Evolutionary conservation across 2,797 vertebrate species (phyloP).

Genomic region (Coilia nasus): DNA sequence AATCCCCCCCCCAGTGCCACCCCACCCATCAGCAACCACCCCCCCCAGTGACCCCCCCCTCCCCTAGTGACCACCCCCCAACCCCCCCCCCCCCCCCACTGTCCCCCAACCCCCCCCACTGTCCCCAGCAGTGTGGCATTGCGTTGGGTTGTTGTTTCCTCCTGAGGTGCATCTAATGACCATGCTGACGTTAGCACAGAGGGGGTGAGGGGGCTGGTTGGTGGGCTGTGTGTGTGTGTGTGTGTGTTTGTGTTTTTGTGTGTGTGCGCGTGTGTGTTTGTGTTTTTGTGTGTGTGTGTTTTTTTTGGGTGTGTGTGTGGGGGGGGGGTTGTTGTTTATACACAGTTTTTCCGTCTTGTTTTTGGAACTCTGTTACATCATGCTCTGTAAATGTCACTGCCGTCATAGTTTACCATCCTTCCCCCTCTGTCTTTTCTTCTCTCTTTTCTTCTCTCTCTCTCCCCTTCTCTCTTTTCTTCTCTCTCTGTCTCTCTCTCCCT

Average conservation of each 20-base stretch:
- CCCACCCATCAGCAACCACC: too few species aligned
- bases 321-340: too few species aligned
- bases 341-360: not conserved
- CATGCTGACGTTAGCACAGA: not conserved
- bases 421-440: not conserved
- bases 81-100: not conserved
- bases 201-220: not conserved
- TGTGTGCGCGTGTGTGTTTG: too few species aligned
- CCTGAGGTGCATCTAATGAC: not conserved
- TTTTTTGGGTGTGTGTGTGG: too few species aligned
- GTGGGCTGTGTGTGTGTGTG: not conserved
- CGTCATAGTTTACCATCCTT: not conserved
- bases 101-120: too few species aligned
- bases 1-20: too few species aligned
- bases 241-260: too few species aligned
- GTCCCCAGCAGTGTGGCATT: too few species aligned
- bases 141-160: not conserved
- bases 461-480: not conserved
- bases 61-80: not conserved
- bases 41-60: too few species aligned
- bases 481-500: not conserved
- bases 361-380: not conserved
- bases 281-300: too few species aligned
- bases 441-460: not conserved
- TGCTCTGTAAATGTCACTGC: not conserved